Base-by-base conservation (phyloP, 2,797 vertebrate genomes). In the Anableps anableps region DNA sequence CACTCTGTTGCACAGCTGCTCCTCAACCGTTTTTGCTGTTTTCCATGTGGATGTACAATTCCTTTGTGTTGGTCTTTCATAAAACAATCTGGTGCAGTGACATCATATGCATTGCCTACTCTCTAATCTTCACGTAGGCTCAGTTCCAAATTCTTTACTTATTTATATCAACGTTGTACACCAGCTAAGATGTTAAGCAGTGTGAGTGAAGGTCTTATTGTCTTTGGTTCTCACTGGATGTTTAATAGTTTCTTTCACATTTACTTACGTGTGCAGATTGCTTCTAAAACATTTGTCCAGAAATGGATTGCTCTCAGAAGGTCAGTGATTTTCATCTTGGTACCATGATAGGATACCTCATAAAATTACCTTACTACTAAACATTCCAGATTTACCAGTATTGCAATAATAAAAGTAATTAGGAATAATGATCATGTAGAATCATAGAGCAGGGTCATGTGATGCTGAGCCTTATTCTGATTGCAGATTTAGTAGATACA, bases 1-100 rank as follows among this genome's bases (percentile, higher is more conserved):
- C 72, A 68, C 80, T 47, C 51, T 68, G 58, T 53, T 80, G 66
- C 62, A 55, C 78, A 72, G 75, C 77, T 73, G 53, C 70, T 71
- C 43, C 77, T 70, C 70, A 48, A 50, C 19, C 45, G 19, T 73
- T 66, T 75, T 34, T 38, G 26, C 17, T n/a, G 34, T 80, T 83
- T 86, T 85, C 66, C 80, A 16, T 79, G 41, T 31, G 60, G 71
- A 70, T 79, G 70, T 71, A 31, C 31, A 60, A 74, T 47, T 80
- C 66, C 47, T 75, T 19, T 64, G 53, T 50, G 34, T 81, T 79
- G 50, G 47, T 70, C 64, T 47, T 26, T 58, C 77, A 72, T 38
- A 17, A 58, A 50, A 66, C 17, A 77, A 41, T 53, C 68, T 21
- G 60, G 38, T 72, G 17, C 71, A 41, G 64, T 8, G 75, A 73